Base-by-base conservation (phyloP, 2,113 vertebrate genomes). In the Speoplatyrhinus poulsoni region DNA sequence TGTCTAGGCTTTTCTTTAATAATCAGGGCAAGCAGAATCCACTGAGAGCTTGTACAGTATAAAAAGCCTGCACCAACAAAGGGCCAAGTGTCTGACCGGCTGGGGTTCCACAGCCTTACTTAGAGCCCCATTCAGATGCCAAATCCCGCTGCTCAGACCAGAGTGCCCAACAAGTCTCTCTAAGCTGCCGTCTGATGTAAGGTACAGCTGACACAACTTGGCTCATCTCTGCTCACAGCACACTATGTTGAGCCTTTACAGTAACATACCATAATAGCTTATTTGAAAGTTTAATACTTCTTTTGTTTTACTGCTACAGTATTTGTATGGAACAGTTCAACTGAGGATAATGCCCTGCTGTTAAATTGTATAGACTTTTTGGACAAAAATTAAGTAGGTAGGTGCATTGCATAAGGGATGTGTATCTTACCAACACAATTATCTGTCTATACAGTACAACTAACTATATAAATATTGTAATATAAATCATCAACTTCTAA, bases 11-110 rank as follows among this genome's bases (percentile, higher is more conserved):
- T 76, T 70, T 69, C 3, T 60, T 73, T 36, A 60, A 56, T 52
- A 48, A 58, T 59, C 69, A 65, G 79, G 61, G 52, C 54, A 61
- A 74, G 53, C 59, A 13, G 59, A 12, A 68, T 50, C 52, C 54
- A 55, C 53, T 53, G 53, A 57, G 75, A 70, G 65, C 65, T 59
- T 61, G 50, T 46, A 12, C 19, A 41, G 36, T 57, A 46, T 56
- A 16, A 72, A 72, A 75, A 69, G 64, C 70, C 67, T 26, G 2
- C 26, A 26, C 1, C 0, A 63, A 80, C 76, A 85, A 87, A 82
- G 70, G 47, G 46, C 17, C 15, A 41, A 60, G 79, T 83, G 72
- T 83, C 56, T 58, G 57, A 71, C 50, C 0, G 52, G 0, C 56
- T 16, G 32, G n/a, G 47, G 73, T 69, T 75, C 70, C 65, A 55